Evolutionary conservation across 2,797 vertebrate genomes (phyloP).

Genomic region (Bufotes viridis): DNA sequence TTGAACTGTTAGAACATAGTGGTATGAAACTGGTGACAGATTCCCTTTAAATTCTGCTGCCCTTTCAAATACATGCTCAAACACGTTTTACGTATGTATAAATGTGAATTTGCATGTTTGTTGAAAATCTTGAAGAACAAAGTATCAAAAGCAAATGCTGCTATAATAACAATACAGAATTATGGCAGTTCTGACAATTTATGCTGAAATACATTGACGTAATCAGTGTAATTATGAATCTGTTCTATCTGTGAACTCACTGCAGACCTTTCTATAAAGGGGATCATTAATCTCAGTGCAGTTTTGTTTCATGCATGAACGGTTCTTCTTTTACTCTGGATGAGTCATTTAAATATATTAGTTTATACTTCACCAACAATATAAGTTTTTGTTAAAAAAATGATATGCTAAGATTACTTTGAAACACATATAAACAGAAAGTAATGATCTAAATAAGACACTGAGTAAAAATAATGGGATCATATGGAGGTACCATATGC

Average conservation of each 20-base stretch:
- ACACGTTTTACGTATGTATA: not conserved
- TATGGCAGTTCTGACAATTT: not conserved
- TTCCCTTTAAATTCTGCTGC: no score
- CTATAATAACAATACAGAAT: not conserved
- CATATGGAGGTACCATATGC: no score
- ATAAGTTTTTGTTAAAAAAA: not conserved
- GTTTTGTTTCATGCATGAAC: constrained; percentile 1
- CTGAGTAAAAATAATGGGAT: no score
- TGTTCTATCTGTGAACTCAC: not conserved
- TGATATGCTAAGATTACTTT: not conserved
- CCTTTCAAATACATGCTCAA: not conserved
- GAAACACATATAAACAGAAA: not conserved
- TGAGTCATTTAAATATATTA: not conserved
- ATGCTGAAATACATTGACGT: not conserved
- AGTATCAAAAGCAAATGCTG: not conserved
- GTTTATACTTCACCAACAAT: not conserved
- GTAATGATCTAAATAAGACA: no score
- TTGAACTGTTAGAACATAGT: not conserved
- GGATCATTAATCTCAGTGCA: not conserved
- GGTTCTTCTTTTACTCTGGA: not conserved
- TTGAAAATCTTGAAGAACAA: not conserved
- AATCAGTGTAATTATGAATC: not conserved
- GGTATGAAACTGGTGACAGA: no score
- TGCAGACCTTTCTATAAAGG: not conserved
- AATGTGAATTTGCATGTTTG: not conserved